phyloP scores from a whole-genome alignment of 37 sponge, comb jelly and placozoan genomes.

The Aplysina aerophoba region DNA sequence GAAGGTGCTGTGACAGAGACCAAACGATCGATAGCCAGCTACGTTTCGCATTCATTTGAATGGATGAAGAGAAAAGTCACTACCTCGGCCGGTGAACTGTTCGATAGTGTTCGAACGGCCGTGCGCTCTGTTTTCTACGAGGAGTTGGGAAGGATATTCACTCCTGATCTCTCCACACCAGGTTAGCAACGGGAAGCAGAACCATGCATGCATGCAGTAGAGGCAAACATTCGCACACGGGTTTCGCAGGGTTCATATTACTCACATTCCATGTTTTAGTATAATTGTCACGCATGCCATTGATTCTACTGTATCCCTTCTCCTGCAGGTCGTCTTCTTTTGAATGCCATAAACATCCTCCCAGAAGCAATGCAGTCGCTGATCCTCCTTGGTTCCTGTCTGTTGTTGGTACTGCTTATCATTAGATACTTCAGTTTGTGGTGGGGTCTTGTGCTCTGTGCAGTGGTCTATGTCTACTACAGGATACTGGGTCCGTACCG shows the following conservation, averaged over 20 bases:
- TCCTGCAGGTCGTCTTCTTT: not conserved
- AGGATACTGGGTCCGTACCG: not conserved
- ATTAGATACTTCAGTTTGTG: not conserved
- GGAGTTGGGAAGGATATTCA: constrained; percentile 1
- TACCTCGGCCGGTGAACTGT: not conserved
- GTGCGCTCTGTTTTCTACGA: constrained; percentile 7
- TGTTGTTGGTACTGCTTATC: not conserved
- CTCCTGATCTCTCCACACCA: no score
- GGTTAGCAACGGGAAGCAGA: no score
- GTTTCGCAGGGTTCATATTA: no score
- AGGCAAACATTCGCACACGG: no score
- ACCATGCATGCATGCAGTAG: no score
- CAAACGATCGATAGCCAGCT: no score
- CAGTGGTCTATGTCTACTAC: not conserved
- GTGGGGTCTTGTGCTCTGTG: not conserved
- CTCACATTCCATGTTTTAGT: no score
- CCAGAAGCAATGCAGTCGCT: constrained; percentile 1
- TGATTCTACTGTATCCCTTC: not conserved
- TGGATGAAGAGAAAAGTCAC: not conserved
- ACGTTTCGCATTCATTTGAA: not conserved
- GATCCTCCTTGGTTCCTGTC: not conserved
- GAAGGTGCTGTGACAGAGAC: no score
- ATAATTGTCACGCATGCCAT: no score
- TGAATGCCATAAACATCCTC: not conserved
- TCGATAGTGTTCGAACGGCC: not conserved